These are phyloP conservation scores for Umimayanthus kanabou DNA, from an alignment of 92 coral and sea anemone species.

Conservation along the genomic window DNA sequence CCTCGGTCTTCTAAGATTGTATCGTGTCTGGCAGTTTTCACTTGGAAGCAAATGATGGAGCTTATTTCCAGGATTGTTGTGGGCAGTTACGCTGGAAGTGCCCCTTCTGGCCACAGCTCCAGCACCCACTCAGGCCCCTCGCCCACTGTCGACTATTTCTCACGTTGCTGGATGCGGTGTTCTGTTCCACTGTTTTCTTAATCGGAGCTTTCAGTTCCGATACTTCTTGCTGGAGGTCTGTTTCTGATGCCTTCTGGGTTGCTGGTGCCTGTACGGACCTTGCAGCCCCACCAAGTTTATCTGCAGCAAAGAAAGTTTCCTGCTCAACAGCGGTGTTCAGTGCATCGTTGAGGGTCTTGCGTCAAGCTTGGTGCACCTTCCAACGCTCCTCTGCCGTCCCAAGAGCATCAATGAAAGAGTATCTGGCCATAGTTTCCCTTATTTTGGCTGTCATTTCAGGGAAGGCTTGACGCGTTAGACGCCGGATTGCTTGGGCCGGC, in stretches of 20 bases:
- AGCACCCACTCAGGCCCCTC: slow-evolving; percentile 33
- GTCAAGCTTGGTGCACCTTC: slow-evolving; percentile 46
- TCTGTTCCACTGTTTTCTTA: not conserved
- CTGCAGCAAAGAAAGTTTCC: slow-evolving; percentile 42
- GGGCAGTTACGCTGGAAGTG: slow-evolving; percentile 41
- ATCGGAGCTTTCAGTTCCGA: slow-evolving; percentile 5
- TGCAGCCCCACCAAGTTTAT: slow-evolving; percentile 1
- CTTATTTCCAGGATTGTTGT: too few relatives aligned
- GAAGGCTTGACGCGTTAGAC: slow-evolving; percentile 37
- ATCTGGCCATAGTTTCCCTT: slow-evolving; percentile 35
- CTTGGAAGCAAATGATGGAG: too few relatives aligned
- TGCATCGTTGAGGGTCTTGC: slow-evolving; percentile 17
- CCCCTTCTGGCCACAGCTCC: slow-evolving; percentile 45
- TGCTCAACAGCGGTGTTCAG: slow-evolving; percentile 28
- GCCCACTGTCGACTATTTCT: slow-evolving; percentile 23
- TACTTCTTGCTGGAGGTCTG: slow-evolving; percentile 14
- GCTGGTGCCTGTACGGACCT: slow-evolving; percentile 3
- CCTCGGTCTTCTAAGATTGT: too few relatives aligned
- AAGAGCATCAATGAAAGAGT: slow-evolving; percentile 51
- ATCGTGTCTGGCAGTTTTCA: too few relatives aligned
- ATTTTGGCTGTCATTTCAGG: slow-evolving; percentile 33
- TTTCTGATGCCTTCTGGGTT: not conserved
- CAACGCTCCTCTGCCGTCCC: slow-evolving; percentile 36
- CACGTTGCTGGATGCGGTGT: not conserved
- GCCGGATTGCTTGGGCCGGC: slow-evolving; percentile 48